Conservation (phyloP, 2,888 invertebrate genomes). For the Parelbella ahira region DNA sequence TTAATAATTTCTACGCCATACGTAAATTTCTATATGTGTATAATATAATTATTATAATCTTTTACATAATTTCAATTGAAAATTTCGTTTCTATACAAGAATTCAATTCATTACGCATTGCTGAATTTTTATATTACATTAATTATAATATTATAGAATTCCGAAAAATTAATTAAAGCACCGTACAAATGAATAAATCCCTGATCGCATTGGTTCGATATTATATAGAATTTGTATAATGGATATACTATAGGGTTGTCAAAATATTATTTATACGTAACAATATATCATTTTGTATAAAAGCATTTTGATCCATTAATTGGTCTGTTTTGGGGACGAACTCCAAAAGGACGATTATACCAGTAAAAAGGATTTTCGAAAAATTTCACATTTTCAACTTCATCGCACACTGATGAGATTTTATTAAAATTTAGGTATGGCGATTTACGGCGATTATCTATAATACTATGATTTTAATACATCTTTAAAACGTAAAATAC, state of each 20-base stretch:
- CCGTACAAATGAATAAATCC: conserved; percentile 29
- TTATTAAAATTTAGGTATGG: too few relatives aligned
- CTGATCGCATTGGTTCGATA: conserved; percentile 21
- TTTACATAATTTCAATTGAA: conserved; percentile 14
- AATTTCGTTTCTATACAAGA: conserved; percentile 27
- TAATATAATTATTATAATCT: conserved; percentile 20
- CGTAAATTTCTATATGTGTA: conserved; percentile 17
- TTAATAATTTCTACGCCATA: conserved; percentile 28
- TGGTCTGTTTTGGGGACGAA: conserved; percentile 38
- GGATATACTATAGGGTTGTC: conserved; percentile 24
- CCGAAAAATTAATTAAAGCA: conserved; percentile 34
- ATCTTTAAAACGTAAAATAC: too few relatives aligned
- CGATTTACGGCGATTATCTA: too few relatives aligned
- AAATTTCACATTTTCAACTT: background rate
- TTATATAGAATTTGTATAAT: conserved; percentile 17
- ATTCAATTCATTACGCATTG: conserved; percentile 52
- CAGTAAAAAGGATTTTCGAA: too few relatives aligned
- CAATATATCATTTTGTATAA: conserved; percentile 14
- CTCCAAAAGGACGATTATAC: conserved; percentile 21
- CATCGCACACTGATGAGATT: too few relatives aligned
- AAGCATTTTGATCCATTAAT: conserved; percentile 30
- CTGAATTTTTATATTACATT: conserved; percentile 33
- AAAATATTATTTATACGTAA: conserved; percentile 10
- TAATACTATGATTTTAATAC: too few relatives aligned
- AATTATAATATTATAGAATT: conserved; percentile 23